Conservation (phyloP, 2,888 invertebrate species). For the Volucella inanis region DNA sequence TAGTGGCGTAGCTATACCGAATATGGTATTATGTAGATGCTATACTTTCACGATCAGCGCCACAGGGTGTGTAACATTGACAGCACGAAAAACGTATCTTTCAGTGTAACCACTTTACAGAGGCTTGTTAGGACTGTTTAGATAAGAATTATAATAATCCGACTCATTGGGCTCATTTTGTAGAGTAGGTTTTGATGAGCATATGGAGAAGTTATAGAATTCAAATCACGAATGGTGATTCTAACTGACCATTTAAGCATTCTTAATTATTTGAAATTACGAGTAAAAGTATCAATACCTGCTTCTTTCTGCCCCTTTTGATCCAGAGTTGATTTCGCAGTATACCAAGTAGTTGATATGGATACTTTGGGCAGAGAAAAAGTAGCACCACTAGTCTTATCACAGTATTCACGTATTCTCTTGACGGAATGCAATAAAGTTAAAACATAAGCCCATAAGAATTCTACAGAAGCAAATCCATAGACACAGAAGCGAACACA, state of each 20-base stretch:
- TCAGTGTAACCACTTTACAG: no score
- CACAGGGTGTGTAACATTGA: constrained; percentile 29
- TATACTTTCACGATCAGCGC: constrained; percentile 29
- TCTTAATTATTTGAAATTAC: background rate
- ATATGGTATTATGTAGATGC: constrained; percentile 15
- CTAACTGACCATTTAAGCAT: background rate
- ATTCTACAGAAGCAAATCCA: background rate
- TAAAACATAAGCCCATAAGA: constrained; percentile 7
- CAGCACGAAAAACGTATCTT: background rate
- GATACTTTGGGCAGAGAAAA: no score
- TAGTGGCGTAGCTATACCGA: constrained; percentile 8
- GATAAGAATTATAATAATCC: no score
- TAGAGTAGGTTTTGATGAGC: no score
- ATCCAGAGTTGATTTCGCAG: no score
- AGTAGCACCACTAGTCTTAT: no score
- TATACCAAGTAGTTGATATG: no score
- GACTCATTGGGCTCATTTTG: no score
- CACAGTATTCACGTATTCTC: background rate
- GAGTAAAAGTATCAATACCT: background rate
- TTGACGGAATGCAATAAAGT: constrained; percentile 41
- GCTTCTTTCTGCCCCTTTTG: no score
- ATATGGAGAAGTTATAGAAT: no score
- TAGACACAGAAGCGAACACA: background rate
- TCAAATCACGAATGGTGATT: no score
- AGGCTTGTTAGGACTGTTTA: no score